Evolutionary conservation across 1,140 invertebrate genomes (phyloP).

Genomic region (Andrena cerasifolii): DNA sequence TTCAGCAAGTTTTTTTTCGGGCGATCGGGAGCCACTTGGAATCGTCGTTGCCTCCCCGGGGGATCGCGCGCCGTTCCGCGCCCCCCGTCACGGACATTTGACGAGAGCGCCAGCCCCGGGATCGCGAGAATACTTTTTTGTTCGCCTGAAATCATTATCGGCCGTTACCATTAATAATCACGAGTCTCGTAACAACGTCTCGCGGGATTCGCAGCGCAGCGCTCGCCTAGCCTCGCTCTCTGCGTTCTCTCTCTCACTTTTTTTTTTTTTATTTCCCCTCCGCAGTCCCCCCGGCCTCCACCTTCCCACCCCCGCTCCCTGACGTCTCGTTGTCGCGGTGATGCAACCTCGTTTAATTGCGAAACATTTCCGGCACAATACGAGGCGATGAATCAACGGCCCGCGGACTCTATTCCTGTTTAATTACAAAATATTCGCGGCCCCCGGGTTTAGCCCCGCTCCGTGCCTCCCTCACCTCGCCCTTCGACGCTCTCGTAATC

Average conservation of each 20-base stretch:
- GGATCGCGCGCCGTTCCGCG: not conserved
- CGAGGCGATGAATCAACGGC: conserved; percentile 66
- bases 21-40: not conserved
- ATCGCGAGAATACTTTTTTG: conserved; percentile 1
- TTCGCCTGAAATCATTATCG: conserved; percentile 49
- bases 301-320: not conserved
- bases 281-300: too few relatives aligned
- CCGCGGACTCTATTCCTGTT: conserved; percentile 65
- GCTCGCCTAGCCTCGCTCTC: not conserved
- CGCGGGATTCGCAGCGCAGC: not conserved
- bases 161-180: conserved; percentile 45
- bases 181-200: conserved; percentile 18
- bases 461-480: not conserved
- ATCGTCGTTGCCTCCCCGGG: not conserved
- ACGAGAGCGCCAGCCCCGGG: not conserved
- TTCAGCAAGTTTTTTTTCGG: conserved; percentile 9
- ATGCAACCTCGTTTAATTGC: conserved; percentile 65
- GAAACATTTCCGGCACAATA: conserved; percentile 63
- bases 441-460: too few relatives aligned
- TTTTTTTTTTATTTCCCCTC: not conserved
- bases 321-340: conserved; percentile 46
- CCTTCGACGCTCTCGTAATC: conserved; percentile 13
- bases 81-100: not conserved
- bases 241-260: too few relatives aligned
- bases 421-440: conserved; percentile 65